These are phyloP conservation scores for Aporrectodea caliginosa DNA, from an alignment of 1,140 invertebrate genomes.

Conservation along the genomic window DNA sequence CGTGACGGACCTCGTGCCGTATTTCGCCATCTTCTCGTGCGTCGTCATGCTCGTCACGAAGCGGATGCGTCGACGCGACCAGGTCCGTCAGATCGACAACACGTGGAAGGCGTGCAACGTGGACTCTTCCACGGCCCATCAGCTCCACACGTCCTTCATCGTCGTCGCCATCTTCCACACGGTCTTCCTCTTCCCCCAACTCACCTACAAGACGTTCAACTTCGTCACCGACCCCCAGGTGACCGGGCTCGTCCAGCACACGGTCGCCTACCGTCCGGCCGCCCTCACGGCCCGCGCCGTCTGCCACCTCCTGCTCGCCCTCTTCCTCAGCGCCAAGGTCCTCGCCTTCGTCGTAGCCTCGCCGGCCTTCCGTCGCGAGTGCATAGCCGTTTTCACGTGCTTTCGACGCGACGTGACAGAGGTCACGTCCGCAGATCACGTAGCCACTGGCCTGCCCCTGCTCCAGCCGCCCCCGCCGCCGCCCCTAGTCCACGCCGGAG, in stretches of 20 bases:
- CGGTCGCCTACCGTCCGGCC: slow-evolving; percentile 5
- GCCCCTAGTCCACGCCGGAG: neutral
- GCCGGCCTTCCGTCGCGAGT: slow-evolving; percentile 35
- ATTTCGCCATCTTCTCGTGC: slow-evolving; percentile 34
- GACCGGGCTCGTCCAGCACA: slow-evolving; percentile 17
- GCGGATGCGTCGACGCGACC: slow-evolving; percentile 19
- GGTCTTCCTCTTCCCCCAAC: slow-evolving; percentile 26
- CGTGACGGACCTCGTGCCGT: slow-evolving; percentile 41
- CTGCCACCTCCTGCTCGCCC: slow-evolving; percentile 35
- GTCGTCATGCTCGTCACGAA: slow-evolving; percentile 32
- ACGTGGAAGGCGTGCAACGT: slow-evolving; percentile 33
- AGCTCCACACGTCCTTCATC: slow-evolving; percentile 27
- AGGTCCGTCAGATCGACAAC: slow-evolving; percentile 30
- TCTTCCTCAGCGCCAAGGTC: slow-evolving; percentile 41
- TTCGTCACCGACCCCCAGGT: slow-evolving; percentile 23
- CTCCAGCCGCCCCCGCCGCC: slow-evolving; percentile 3
- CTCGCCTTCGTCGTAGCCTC: slow-evolving; percentile 38
- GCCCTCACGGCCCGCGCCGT: slow-evolving; percentile 25
- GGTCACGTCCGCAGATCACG: slow-evolving; percentile 8
- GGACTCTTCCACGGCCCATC: slow-evolving; percentile 20
- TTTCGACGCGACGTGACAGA: slow-evolving; percentile 9
- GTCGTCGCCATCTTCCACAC: slow-evolving; percentile 21
- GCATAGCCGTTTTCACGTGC: slow-evolving; percentile 27
- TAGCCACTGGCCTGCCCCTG: slow-evolving; percentile 18
- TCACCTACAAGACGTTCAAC: slow-evolving; percentile 27